These are phyloP conservation scores for Ashinkailepas kermadecensis DNA, from an alignment of 2,888 invertebrate genomes.

Conservation along the genomic window DNA sequence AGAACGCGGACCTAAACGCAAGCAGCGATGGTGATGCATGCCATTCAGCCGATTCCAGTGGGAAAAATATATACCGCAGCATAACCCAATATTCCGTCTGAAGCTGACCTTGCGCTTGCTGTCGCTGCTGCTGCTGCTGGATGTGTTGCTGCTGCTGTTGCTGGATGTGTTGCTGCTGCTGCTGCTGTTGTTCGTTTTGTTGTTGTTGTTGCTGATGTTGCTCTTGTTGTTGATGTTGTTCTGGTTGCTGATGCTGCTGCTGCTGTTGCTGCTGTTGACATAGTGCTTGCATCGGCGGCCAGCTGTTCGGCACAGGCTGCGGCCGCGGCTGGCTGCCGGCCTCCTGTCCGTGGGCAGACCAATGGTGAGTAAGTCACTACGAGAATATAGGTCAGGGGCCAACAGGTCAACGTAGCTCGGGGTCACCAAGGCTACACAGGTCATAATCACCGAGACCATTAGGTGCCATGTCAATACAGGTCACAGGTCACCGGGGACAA, in stretches of 20 bases:
- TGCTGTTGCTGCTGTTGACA: slow-evolving; percentile 26
- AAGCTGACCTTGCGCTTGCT: background rate
- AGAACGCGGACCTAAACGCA: no score
- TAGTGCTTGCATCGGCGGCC: slow-evolving; percentile 15
- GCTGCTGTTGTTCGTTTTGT: slow-evolving; percentile 17
- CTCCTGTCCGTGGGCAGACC: background rate
- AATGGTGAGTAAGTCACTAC: no score
- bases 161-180: slow-evolving; percentile 27
- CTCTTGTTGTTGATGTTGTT: background rate
- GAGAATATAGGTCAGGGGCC: no score
- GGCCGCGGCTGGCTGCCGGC: slow-evolving; percentile 18
- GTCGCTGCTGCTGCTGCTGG: slow-evolving; percentile 11
- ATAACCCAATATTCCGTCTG: no score
- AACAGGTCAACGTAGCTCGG: no score
- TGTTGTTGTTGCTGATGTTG: slow-evolving; percentile 9
- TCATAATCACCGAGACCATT: no score
- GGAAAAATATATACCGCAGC: no score
- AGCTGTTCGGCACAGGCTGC: slow-evolving; percentile 25
- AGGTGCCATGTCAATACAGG: no score
- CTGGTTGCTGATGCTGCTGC: slow-evolving; percentile 25
- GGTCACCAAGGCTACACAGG: no score
- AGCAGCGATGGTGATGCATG: no score
- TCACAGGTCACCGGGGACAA: no score
- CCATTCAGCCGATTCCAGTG: no score
- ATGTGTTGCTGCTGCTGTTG: slow-evolving; percentile 31